Base-by-base conservation (phyloP, 2,797 vertebrate species). In the Triplophysa yarkandensis region DNA sequence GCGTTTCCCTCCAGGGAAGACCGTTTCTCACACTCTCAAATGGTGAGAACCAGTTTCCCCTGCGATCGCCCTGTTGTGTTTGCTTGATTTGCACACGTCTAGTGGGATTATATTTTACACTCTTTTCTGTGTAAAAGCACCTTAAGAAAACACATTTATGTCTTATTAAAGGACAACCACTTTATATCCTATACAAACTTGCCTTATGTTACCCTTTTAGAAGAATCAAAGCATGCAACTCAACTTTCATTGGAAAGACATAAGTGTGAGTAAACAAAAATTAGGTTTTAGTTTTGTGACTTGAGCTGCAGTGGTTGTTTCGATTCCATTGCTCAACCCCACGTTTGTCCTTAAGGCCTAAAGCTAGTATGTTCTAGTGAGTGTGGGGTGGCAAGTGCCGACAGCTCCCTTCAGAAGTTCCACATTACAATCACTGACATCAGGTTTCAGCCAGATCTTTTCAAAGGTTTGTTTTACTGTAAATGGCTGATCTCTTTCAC, bases 31-130 rank as follows among this genome's bases (percentile, higher is more conserved):
- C 73, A 32, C 52, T 19, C 54, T 39, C 63, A 57, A 67, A 83
- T 74, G 65, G 50, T 82, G 75, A 81, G 72, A 83, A 83, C 78
- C 75, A 69, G 80, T 82, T 82, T 75, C 71, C 34, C 63, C 58
- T 68, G 41, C 34, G 36, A 46, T 80, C 76, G 70, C 61, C 67
- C 75, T 63, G 34, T 43, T 76, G 63, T 72, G 72, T 84, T 82
- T 76, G 68, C 69, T 74, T 63, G 36, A 68, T 75, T 52, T 80
- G 71, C 72, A 63, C 62, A 54, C 27, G 30, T 73, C 48, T 60
- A 32, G 23, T 64, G 69, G 69, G 52, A 77, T 76, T 73, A 50
- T 63, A 28, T 30, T 77, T 23, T 17, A 52, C 19, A 6, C 36
- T 72, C n/a, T 57, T 19, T 6, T 39, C 32, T 5, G n/a, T 52